Base-by-base conservation (phyloP, 92 coral and sea anemone species). In the Virgularia gustaviana region DNA sequence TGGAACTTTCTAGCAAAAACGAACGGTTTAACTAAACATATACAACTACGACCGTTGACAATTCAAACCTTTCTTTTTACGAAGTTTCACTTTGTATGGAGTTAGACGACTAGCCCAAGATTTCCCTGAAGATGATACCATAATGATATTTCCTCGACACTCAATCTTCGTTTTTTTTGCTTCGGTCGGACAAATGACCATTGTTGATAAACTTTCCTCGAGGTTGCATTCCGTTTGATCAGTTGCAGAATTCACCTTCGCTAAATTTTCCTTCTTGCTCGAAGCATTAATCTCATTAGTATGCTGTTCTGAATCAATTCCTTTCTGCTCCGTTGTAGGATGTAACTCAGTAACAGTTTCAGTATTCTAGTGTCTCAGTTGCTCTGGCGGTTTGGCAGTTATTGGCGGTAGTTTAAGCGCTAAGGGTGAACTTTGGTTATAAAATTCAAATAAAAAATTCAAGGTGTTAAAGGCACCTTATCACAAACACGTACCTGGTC, bases 351-450 rank as follows among this genome's bases (percentile, higher is more conserved):
- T 20, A 25, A 60, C 11, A 60, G 13, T 3, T n/a, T 15, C 0
- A 60, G 36, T 23, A 9, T 49, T 27, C 39, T 28, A 22, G 29
- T 33, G 15, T 47, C 6, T 15, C 22, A 15, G 55, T 15, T 15
- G 55, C 22, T 25, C 55, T 47, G 15, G 28, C 28, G 29, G 5
- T n/a, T n/a, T n/a, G n/a, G 30, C 8, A 3, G 29, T 22, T 52
- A 52, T 52, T 15, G 58, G 28, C 5, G 58, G 58, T 33, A 52
- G 58, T 11, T 9, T 4, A 52, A 52, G 30, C 13, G 58, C 29
- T 52, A 52, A 22, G 58, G 30, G 58, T 52, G 58, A 52, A 52
- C 58, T 12, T 52, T 52, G 3, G 58, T 52, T 22, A 22, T 22
- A 12, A 16, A 52, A 52, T 52, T 52, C 3, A 22, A 52, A 22